These are phyloP conservation scores for Leucozona laternaria DNA, from an alignment of 2,888 invertebrate species.

Conservation along the genomic window DNA sequence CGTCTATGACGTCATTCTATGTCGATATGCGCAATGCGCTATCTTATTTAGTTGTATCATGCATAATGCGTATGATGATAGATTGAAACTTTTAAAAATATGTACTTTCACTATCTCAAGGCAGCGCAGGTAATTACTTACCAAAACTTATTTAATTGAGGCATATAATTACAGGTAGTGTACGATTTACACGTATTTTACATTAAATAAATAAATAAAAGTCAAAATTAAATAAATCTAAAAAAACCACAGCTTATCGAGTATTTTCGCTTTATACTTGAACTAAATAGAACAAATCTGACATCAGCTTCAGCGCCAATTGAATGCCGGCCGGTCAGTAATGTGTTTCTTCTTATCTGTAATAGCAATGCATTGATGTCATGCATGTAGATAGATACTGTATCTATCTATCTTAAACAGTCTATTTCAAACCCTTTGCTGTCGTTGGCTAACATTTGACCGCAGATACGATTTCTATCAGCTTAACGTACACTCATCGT, in stretches of 20 bases:
- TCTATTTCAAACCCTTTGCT: slow-evolving; percentile 33
- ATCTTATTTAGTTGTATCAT: too few relatives aligned
- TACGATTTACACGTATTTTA: slow-evolving; percentile 10
- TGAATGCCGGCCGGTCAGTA: slow-evolving; percentile 25
- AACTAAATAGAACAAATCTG: slow-evolving; percentile 74
- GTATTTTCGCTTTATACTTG: slow-evolving; percentile 73
- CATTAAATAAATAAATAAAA: slow-evolving; percentile 15
- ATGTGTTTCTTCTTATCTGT: slow-evolving; percentile 17
- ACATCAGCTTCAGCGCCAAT: slow-evolving; percentile 73
- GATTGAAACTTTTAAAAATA: too few relatives aligned
- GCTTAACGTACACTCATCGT: slow-evolving; percentile 32
- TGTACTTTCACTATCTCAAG: too few relatives aligned
- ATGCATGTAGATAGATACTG: slow-evolving; percentile 35
- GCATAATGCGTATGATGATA: too few relatives aligned
- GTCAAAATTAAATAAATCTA: slow-evolving; percentile 22
- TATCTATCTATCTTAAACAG: slow-evolving; percentile 11
- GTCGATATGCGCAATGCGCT: too few relatives aligned
- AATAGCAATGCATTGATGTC: slow-evolving; percentile 63
- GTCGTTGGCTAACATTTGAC: slow-evolving; percentile 68
- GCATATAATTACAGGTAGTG: too few relatives aligned
- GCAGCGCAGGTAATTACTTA: too few relatives aligned
- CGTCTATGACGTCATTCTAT: too few relatives aligned
- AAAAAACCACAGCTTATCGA: slow-evolving; percentile 62
- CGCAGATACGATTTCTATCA: slow-evolving; percentile 62
- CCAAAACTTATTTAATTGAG: too few relatives aligned